These are phyloP conservation scores for Pherbina coryleti DNA, from an alignment of 2,888 invertebrate genomes.

Conservation along the genomic window DNA sequence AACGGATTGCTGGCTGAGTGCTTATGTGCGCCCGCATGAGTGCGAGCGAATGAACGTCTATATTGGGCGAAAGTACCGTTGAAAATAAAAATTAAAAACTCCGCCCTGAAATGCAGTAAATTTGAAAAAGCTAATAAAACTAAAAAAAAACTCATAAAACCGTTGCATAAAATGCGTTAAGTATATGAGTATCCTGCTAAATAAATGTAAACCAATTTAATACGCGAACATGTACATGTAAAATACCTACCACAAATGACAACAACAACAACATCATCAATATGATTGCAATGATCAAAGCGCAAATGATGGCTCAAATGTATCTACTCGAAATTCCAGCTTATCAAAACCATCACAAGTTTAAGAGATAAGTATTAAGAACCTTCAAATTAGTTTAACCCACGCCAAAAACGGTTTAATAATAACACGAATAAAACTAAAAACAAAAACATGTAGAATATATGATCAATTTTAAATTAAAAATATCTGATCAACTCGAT, in stretches of 20 bases:
- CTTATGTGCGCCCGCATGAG: slow-evolving; percentile 40
- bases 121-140: slow-evolving; percentile 44
- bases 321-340: too few species aligned
- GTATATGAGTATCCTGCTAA: slow-evolving; percentile 32
- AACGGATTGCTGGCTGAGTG: slow-evolving; percentile 10
- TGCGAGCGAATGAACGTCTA: slow-evolving; percentile 47
- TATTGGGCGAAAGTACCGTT: slow-evolving; percentile 44
- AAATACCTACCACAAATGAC: too few species aligned
- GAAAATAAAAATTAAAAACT: slow-evolving; percentile 69
- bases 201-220: slow-evolving; percentile 31
- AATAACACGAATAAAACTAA: too few species aligned
- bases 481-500: too few species aligned
- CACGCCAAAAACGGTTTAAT: too few species aligned
- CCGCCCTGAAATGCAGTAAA: slow-evolving; percentile 64
- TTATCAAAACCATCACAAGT: too few species aligned
- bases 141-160: slow-evolving; percentile 43
- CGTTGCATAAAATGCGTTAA: slow-evolving; percentile 32
- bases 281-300: too few species aligned
- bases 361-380: too few species aligned
- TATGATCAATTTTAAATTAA: too few species aligned
- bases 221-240: neutral
- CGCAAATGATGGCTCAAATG: too few species aligned
- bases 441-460: too few species aligned
- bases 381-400: too few species aligned
- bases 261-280: neutral